Base-by-base conservation (phyloP, 2,113 vertebrate genomes). In the Dromas ardeola region DNA sequence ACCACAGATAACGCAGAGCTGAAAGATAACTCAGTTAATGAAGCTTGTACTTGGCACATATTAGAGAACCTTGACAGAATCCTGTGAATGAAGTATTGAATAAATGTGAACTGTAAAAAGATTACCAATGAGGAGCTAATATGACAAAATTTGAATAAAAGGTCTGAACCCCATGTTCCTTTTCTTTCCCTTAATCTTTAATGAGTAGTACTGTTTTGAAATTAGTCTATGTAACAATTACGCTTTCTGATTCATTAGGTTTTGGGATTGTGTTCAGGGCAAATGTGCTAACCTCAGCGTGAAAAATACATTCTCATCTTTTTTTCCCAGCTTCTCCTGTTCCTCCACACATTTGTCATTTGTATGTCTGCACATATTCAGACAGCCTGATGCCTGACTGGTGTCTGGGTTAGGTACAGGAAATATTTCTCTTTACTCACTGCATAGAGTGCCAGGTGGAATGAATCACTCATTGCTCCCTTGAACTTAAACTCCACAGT, bases 1-100 rank as follows among this genome's bases (percentile, higher is more conserved):
- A 96, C 29, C 69, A 90, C 72, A 91, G 90, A 93, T 58, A 87
- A 66, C 93, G 86, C 43, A 58, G 94, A 78, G 69, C 84, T 89
- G 91, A 93, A 95, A 91, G 61, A 96, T 95, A 93, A 95, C 91
- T 85, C 47, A 52, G 93, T 92, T 98, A 97, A 98, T 95, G 97
- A 97, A 97, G 94, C 94, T 82, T 97, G 95, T 84, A 91, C 96
- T 96, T 71, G 87, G 76, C 76, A 93, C 58, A 42, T 88, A 96
- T 93, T 86, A 72, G 83, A 92, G 49, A 95, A 77, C 45, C 94
- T 74, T 92, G 93, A 65, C 85, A 94, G 86, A 96, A 93, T 58
- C 73, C 95, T 95, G 53, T 81, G 85, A 91, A 91, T 91, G 91
- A 95, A 85, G 71, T 91, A 83, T 2, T 73, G 63, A 94, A 85